A percentile compares a stretch with the other conserved stretches of the same genome.
These are phyloP conservation scores for Nephrocerus scutellatus DNA, from an alignment of 2,888 invertebrate species.

Conservation along the genomic window DNA sequence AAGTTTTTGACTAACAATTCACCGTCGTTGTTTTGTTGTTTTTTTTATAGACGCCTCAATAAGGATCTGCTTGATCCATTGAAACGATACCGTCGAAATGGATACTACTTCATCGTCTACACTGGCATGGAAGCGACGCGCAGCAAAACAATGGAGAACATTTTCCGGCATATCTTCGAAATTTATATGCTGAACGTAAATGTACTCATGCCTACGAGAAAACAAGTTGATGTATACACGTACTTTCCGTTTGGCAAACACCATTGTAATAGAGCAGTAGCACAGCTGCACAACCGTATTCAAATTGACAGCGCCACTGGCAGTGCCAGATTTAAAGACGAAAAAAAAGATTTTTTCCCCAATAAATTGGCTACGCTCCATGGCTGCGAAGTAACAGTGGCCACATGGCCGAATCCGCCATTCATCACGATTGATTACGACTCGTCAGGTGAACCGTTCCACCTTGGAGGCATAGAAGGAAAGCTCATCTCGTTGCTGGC, in stretches of 20 bases:
- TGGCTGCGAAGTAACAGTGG: conserved; percentile 21
- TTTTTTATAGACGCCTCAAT: conserved; percentile 26
- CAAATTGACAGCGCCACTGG: no score
- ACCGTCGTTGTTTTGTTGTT: no score
- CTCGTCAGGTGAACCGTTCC: no score
- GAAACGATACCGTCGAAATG: conserved; percentile 31
- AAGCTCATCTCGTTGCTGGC: conserved; percentile 23
- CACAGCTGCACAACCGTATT: no score
- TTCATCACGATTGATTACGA: conserved; percentile 23
- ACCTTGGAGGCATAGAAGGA: conserved; percentile 27
- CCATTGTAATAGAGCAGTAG: no score
- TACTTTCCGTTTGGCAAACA: conserved; percentile 36
- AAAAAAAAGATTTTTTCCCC: conserved; percentile 21
- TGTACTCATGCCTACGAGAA: conserved; percentile 27
- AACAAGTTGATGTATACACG: conserved; percentile 31
- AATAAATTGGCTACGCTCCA: conserved; percentile 21
- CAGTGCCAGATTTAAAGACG: no score
- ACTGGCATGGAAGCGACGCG: conserved; percentile 29
- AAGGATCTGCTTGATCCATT: conserved; percentile 22
- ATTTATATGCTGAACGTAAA: conserved; percentile 38
- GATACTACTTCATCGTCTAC: conserved; percentile 34
- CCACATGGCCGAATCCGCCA: conserved; percentile 25
- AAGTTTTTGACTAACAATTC: no score
- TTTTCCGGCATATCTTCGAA: conserved; percentile 35
- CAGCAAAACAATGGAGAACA: conserved; percentile 26